A percentile compares a stretch with the other conserved stretches of the same genome.
These are phyloP conservation scores for Eupithecia insigniata DNA, from an alignment of 2,888 invertebrate genomes.

Conservation along the genomic window DNA sequence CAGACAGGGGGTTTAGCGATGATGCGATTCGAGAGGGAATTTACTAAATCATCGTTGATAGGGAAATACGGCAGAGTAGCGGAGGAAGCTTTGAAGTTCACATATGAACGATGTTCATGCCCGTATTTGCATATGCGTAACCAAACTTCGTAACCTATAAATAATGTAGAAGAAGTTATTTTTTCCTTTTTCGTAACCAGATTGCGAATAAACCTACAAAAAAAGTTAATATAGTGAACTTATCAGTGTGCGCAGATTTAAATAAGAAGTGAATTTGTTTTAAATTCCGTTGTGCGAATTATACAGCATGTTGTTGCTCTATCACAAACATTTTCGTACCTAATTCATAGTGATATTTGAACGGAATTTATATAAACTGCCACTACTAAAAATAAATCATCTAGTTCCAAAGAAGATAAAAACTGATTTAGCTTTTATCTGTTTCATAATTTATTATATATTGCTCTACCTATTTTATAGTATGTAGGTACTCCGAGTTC, in stretches of 20 bases:
- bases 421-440: background rate
- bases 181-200: background rate
- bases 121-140: background rate
- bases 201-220: background rate
- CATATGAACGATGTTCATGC: constrained; percentile 13
- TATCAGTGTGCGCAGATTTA: background rate
- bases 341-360: background rate
- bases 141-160: background rate
- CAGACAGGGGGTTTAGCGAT: constrained; percentile 74
- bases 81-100: background rate
- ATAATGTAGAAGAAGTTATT: background rate
- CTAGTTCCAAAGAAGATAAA: background rate
- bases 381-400: background rate
- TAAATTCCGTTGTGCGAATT: background rate
- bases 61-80: constrained; percentile 49
- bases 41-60: constrained; percentile 71
- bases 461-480: constrained; percentile 40
- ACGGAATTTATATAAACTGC: background rate
- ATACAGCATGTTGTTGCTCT: background rate
- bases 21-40: constrained; percentile 74
- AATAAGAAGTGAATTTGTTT: too few species aligned
- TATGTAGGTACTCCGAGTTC: constrained; percentile 56
- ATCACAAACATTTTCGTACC: background rate
- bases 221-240: background rate
- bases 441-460: background rate